Base-by-base conservation (phyloP, 2,113 vertebrate species). In the Gnathonemus echidnorhynchus region DNA sequence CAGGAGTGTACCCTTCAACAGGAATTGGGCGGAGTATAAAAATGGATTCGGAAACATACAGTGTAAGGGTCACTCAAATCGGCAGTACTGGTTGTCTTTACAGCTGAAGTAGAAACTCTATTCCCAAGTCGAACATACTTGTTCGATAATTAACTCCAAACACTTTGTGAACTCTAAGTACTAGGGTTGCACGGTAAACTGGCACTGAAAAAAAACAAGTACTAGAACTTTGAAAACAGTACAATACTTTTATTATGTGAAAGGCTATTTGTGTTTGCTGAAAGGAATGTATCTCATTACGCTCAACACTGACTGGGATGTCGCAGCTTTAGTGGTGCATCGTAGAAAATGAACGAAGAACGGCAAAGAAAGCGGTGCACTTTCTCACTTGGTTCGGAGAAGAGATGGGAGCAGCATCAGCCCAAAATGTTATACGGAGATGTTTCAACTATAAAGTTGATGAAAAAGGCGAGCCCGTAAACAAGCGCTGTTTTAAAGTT, bases 1-100 rank as follows among this genome's bases (percentile, higher is more conserved):
- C 7, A 85, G 48, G 39, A 24, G 13, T 0, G 45, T 95, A n/a
- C 89, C 91, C 83, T 96, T 96, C 46, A 0, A 85, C 9, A 93
- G 49, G 39, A 91, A 92, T 0, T 95, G 95, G 95, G 17, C 45
- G 2, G 90, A 89, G 3, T 96, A 95, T 86, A 93, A 92, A 88
- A 19, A 88, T 0, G 95, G 95, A 42, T 96, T 96, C 66, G 95
- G 95, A 89, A n/a, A 84, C 19, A 19, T 80, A 50, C 80, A 6
- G 39, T 0, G 95, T 95, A 91, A 88, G 90, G 91, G 19, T 52
- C 27, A 77, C 6, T 58, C n/a, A 31, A 8, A 10, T 56, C 53
- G 42, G 2, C 39, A 9, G n/a, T 9, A 45, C 50, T 19, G 27
- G 5, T 48, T 46, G 27, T 52, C 50, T 35, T 87, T 27, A 35